Evolutionary conservation across 2,888 invertebrate genomes (phyloP).

Genomic region (Dasysyrphus albostriatus): DNA sequence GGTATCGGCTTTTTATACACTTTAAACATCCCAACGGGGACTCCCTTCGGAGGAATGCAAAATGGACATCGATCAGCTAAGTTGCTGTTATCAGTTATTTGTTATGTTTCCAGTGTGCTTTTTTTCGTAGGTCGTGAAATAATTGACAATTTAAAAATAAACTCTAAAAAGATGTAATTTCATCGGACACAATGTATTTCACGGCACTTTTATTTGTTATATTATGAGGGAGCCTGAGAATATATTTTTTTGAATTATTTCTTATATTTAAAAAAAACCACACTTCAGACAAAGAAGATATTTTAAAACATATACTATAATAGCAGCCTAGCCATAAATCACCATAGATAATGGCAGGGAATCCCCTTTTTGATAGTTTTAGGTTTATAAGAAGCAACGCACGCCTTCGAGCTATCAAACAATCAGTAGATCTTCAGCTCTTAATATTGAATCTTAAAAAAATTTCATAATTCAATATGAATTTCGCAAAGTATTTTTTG

Average conservation of each 20-base stretch:
- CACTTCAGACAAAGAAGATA: neutral
- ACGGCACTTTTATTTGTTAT: too few species aligned
- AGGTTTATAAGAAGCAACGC: neutral
- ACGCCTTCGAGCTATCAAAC: neutral
- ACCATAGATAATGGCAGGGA: neutral
- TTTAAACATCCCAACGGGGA: neutral
- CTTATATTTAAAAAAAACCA: too few species aligned
- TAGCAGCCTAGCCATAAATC: too few species aligned
- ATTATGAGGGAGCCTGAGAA: too few species aligned
- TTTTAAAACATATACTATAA: neutral
- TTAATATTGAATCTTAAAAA: neutral
- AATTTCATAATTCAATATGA: neutral
- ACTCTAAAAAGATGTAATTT: too few species aligned
- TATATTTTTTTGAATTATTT: too few species aligned
- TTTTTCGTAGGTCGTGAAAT: too few species aligned
- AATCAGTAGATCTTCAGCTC: neutral
- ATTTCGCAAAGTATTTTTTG: conserved; percentile 69
- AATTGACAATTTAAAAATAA: too few species aligned
- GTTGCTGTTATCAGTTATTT: neutral
- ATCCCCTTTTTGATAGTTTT: neutral
- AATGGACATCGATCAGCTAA: neutral
- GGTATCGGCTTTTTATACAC: neutral
- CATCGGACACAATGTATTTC: too few species aligned
- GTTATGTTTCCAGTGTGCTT: neutral
- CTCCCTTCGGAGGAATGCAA: neutral